These are phyloP conservation scores for Taxidea taxus DNA, from an alignment of 2,113 vertebrate genomes.

Conservation along the genomic window DNA sequence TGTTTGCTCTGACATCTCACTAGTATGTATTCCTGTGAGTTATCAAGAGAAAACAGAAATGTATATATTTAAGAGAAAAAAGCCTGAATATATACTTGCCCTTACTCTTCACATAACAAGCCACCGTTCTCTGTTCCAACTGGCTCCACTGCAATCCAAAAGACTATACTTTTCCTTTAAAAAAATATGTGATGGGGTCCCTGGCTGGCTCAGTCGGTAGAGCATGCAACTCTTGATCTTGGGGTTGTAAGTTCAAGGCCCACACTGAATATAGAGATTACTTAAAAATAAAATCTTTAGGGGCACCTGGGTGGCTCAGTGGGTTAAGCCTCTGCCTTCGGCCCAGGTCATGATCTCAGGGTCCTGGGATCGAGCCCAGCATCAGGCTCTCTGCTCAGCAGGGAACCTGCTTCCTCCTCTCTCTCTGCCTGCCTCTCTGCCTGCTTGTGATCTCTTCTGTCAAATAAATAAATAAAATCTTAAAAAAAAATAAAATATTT, in stretches of 20 bases:
- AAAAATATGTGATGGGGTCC: neutral
- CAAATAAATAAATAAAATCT: neutral
- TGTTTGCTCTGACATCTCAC: neutral
- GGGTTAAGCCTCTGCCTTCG: too few relatives aligned
- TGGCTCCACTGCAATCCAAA: neutral
- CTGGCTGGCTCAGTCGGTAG: neutral
- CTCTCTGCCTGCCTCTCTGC: too few relatives aligned
- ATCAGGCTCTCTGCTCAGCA: too few relatives aligned
- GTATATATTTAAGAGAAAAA: neutral
- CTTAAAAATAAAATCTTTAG: neutral
- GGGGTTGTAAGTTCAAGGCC: neutral
- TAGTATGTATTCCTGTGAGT: neutral
- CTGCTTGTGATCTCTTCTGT: too few relatives aligned
- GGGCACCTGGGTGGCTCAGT: too few relatives aligned
- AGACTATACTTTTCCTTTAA: neutral
- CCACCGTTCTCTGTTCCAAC: neutral
- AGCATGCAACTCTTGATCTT: neutral
- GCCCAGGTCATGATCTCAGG: too few relatives aligned
- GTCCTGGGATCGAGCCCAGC: too few relatives aligned
- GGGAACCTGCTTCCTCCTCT: too few relatives aligned
- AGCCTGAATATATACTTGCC: neutral
- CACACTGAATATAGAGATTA: neutral
- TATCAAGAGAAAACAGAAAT: neutral
- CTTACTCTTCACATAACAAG: neutral
- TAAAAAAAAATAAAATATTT: neutral